Evolutionary conservation across 2,113 vertebrate species (phyloP), one percentile per base, ranked within the genome.

Genomic region (Zapornia atra): DNA sequence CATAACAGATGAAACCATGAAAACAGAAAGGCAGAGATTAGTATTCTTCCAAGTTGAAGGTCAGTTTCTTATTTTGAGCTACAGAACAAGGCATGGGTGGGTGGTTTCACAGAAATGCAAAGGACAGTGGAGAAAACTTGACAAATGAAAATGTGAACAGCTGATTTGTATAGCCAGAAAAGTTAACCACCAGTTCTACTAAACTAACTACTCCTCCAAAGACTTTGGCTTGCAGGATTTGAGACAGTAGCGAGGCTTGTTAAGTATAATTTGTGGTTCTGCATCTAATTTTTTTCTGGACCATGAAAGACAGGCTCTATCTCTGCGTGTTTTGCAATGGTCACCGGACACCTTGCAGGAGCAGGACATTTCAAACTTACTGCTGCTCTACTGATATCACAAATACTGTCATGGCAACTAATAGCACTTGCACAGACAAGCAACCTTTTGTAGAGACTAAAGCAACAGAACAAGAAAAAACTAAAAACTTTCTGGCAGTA

Each of bases 351-450:
- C 29, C 66, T 90, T 82, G 33, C 38, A 80, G 34, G 50, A 88
- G 12, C 33, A 71, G 70, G 56, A 59, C 48, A 64, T 81, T 93
- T 86, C 19, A 12, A 54, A 86, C 10, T 92, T 87, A 82, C 24
- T 72, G n/a, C 40, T 86, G 64, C 19, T 76, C 82, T 82, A 61
- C 29, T 88, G 44, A 18, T 85, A 48, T 54, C 59, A 80, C 33
- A 82, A 72, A 60, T 68, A 92, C 57, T 91, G 85, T 76, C 70
- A 87, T 92, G 70, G 48, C 77, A 96, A 91, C 78, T 88, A 92
- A 75, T 42, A 87, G 22, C 64, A 42, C 33, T 90, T 64, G 19
- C 34, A 72, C 50, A 85, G 60, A 40, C 38, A 92, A 71, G 33
- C 53, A 83, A 54, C 24, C 50, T 64, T 88, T 88, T 81, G 28